A percentile compares a stretch with the other conserved stretches of the same genome.
Conservation (phyloP, 1,140 invertebrate genomes). For the Tetragonula clypearis region DNA sequence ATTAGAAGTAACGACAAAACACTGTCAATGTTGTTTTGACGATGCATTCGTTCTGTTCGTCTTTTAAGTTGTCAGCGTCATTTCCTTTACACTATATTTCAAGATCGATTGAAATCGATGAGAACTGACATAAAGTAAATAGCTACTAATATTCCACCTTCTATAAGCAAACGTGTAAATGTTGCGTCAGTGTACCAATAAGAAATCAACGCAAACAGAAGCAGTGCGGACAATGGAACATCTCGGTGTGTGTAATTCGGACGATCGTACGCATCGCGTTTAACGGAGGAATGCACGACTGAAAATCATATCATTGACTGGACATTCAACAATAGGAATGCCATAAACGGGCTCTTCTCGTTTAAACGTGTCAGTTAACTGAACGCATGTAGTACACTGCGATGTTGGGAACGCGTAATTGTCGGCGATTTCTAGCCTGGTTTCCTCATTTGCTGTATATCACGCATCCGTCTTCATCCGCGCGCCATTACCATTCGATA, state of each 20-base stretch:
- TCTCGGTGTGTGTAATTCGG: slow-evolving; percentile 9
- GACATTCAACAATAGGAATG: slow-evolving; percentile 44
- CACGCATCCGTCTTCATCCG: neutral
- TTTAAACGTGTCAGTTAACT: slow-evolving; percentile 43
- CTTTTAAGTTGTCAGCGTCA: too few relatives aligned
- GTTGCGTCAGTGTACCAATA: neutral
- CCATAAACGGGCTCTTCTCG: too few relatives aligned
- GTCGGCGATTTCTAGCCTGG: slow-evolving; percentile 31
- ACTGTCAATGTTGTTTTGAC: too few relatives aligned
- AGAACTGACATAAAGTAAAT: too few relatives aligned
- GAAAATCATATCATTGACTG: slow-evolving; percentile 29
- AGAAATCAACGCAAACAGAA: neutral
- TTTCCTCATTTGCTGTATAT: neutral
- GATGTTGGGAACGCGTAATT: slow-evolving; percentile 39
- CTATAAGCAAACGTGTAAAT: too few relatives aligned
- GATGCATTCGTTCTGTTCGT: too few relatives aligned
- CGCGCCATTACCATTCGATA: neutral
- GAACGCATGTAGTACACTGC: slow-evolving; percentile 22
- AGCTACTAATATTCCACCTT: too few relatives aligned
- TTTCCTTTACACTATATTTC: too few relatives aligned
- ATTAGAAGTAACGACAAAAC: too few relatives aligned
- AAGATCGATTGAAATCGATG: too few relatives aligned
- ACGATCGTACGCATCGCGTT: neutral
- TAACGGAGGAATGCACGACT: neutral
- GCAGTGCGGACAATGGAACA: neutral